phyloP scores from a whole-genome alignment of 2,797 vertebrate species.

The Ctenopoma kingsleyae region DNA sequence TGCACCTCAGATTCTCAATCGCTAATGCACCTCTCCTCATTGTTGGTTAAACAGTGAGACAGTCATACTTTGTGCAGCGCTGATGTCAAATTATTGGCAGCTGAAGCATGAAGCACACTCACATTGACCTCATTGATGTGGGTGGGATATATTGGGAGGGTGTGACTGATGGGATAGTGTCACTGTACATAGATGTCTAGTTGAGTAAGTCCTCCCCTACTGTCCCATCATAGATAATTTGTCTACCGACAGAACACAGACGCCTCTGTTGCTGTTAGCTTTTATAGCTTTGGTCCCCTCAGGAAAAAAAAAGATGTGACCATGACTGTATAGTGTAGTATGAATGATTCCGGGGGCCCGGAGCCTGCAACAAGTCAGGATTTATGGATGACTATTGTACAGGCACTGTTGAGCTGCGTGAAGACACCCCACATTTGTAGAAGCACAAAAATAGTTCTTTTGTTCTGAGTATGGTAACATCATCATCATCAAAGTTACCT shows the following conservation, averaged over 20 bases:
- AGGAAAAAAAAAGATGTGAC: neutral
- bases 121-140: neutral
- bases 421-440: too few species aligned
- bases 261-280: neutral
- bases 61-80: neutral
- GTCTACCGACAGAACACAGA: neutral
- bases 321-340: neutral
- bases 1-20: neutral
- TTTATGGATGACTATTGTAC: too few species aligned
- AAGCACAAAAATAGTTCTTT: too few species aligned
- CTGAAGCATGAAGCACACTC: slow-evolving; percentile 19
- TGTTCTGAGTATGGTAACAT: too few species aligned
- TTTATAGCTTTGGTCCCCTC: neutral
- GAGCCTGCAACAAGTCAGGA: too few species aligned
- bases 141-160: neutral
- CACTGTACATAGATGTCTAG: neutral
- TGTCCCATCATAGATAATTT: slow-evolving; percentile 12
- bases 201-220: neutral
- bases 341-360: too few species aligned
- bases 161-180: slow-evolving; percentile 8
- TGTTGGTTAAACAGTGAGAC: neutral
- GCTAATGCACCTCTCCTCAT: neutral
- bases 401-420: too few species aligned
- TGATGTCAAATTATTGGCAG: slow-evolving; percentile 5
- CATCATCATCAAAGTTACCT: too few species aligned